Evolutionary conservation across 2,888 invertebrate species (phyloP).

Genomic region (Lypha dubia): DNA sequence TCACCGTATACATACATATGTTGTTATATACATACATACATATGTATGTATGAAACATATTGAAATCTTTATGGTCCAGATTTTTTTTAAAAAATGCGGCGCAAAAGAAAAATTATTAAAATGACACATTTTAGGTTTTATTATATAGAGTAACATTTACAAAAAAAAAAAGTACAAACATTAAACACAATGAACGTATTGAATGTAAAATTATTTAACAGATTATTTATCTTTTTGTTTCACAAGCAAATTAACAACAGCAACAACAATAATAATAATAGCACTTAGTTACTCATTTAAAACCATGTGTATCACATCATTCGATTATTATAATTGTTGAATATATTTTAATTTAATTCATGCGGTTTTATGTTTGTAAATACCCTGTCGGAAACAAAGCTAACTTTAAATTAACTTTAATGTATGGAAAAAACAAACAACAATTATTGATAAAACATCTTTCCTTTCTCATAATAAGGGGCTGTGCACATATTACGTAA

Average conservation of each 20-base stretch:
- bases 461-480: too few species aligned
- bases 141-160: neutral
- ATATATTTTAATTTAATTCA: slow-evolving; percentile 54
- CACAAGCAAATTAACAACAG: slow-evolving; percentile 30
- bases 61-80: slow-evolving; percentile 18
- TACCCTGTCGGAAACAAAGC: too few species aligned
- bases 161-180: slow-evolving; percentile 5
- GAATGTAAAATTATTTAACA: slow-evolving; percentile 51
- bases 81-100: slow-evolving; percentile 19
- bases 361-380: slow-evolving; percentile 42
- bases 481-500: too few species aligned
- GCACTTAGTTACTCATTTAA: slow-evolving; percentile 56
- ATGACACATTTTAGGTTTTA: slow-evolving; percentile 45
- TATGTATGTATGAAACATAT: slow-evolving; percentile 1
- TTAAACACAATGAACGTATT: slow-evolving; percentile 27
- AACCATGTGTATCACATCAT: slow-evolving; percentile 69
- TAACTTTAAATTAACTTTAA: too few species aligned
- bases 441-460: too few species aligned
- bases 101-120: slow-evolving; percentile 22
- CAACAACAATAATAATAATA: slow-evolving; percentile 6
- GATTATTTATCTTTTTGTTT: slow-evolving; percentile 53
- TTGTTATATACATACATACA: neutral
- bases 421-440: too few species aligned
- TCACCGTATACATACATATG: too few species aligned
- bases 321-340: slow-evolving; percentile 58